Evolutionary conservation across 2,888 invertebrate species (phyloP).

Genomic region (Clunio marinus): DNA sequence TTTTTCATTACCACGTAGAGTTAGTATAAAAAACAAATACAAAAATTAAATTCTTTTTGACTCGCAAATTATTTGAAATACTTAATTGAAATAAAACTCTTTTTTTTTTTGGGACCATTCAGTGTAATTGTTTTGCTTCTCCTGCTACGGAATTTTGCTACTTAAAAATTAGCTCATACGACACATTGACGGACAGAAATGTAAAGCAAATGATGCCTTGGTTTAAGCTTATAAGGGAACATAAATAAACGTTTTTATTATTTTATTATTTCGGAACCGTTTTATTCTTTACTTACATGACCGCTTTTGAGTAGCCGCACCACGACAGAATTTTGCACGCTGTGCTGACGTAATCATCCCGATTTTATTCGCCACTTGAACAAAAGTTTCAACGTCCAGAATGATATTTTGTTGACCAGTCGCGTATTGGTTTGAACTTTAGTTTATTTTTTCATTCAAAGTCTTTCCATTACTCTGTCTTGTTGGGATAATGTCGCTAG

Average conservation of each 20-base stretch:
- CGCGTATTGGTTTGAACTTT: background rate
- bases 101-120: too few relatives aligned
- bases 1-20: background rate
- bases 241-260: background rate
- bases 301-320: background rate
- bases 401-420: background rate
- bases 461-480: background rate
- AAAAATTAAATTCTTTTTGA: too few relatives aligned
- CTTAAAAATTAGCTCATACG: too few relatives aligned
- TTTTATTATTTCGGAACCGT: background rate
- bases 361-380: background rate
- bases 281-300: slow-evolving; percentile 14
- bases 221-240: background rate
- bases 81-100: too few relatives aligned
- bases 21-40: too few relatives aligned
- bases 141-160: too few relatives aligned
- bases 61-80: too few relatives aligned
- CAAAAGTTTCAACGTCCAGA: background rate
- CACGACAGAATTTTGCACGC: slow-evolving; percentile 8
- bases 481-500: background rate
- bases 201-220: too few relatives aligned
- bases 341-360: slow-evolving; percentile 10
- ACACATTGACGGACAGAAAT: too few relatives aligned
- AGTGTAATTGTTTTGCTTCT: too few relatives aligned
- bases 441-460: too few relatives aligned